phyloP scores from a whole-genome alignment of 2,797 vertebrate genomes.

The Siniperca undulata region DNA sequence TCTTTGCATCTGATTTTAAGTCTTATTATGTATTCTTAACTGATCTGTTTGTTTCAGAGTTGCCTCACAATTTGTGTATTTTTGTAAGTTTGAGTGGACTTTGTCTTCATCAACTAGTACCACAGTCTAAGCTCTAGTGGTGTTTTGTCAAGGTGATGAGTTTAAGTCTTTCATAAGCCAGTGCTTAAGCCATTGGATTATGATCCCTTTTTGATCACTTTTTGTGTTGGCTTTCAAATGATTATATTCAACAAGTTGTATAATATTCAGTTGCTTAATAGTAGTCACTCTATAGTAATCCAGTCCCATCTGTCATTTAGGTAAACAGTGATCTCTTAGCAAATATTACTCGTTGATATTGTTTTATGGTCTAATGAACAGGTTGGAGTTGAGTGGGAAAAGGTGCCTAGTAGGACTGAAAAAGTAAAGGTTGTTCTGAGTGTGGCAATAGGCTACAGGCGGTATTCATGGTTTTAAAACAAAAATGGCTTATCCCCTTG shows the following conservation, averaged over 20 bases:
- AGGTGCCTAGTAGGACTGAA: not conserved
- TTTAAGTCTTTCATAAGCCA: not conserved
- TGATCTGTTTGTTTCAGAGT: not conserved
- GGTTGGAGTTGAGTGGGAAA: not conserved
- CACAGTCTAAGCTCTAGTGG: not conserved
- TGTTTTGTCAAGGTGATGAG: not conserved
- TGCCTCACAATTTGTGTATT: not conserved
- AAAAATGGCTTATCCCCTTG: not conserved
- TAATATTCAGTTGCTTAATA: not conserved
- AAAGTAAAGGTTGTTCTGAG: not conserved
- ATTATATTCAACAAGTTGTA: not conserved
- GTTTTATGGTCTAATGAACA: not conserved
- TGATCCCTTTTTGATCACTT: not conserved
- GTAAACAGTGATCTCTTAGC: not conserved
- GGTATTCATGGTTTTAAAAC: not conserved
- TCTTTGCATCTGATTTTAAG: not conserved
- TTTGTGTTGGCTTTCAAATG: not conserved
- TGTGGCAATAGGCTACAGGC: not conserved
- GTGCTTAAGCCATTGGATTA: too few relatives aligned
- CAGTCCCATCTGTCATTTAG: slow-evolving; percentile 6
- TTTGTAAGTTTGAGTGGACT: not conserved
- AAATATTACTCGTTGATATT: not conserved
- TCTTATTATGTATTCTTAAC: not conserved
- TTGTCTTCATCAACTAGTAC: not conserved
- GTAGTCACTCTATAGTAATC: not conserved